These are phyloP conservation scores for Cosmopolites sordidus DNA, from an alignment of 2,888 invertebrate genomes.

Conservation along the genomic window DNA sequence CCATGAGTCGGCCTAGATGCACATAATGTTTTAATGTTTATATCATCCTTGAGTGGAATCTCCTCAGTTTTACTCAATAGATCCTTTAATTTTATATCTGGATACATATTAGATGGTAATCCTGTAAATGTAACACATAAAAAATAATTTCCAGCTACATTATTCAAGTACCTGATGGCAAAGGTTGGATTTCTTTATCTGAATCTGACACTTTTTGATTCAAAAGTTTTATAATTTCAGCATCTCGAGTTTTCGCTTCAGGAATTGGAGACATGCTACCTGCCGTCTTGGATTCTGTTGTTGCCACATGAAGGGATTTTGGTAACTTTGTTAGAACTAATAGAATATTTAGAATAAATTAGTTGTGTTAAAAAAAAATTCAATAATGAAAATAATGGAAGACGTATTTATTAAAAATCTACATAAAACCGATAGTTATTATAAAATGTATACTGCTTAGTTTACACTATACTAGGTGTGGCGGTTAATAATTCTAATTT, in stretches of 20 bases:
- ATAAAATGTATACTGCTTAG: no score
- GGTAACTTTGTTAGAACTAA: conserved; percentile 10
- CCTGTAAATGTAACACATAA: conserved; percentile 16
- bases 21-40: conserved; percentile 38
- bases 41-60: conserved; percentile 41
- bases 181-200: conserved; percentile 26
- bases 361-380: no score
- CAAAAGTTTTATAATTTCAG: conserved; percentile 44
- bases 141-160: neutral
- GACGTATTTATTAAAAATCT: no score
- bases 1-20: conserved; percentile 49
- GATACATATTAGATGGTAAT: conserved; percentile 40
- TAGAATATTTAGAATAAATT: no score
- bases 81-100: conserved; percentile 45
- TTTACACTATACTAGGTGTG: no score
- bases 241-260: conserved; percentile 37
- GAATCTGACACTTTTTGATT: conserved; percentile 29
- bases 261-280: neutral
- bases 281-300: neutral
- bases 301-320: conserved; percentile 19
- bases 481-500: no score
- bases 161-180: conserved; percentile 31
- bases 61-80: conserved; percentile 42
- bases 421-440: no score
- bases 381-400: no score